phyloP scores from a whole-genome alignment of 1,140 invertebrate species.

The Calliopsis andreniformis region DNA sequence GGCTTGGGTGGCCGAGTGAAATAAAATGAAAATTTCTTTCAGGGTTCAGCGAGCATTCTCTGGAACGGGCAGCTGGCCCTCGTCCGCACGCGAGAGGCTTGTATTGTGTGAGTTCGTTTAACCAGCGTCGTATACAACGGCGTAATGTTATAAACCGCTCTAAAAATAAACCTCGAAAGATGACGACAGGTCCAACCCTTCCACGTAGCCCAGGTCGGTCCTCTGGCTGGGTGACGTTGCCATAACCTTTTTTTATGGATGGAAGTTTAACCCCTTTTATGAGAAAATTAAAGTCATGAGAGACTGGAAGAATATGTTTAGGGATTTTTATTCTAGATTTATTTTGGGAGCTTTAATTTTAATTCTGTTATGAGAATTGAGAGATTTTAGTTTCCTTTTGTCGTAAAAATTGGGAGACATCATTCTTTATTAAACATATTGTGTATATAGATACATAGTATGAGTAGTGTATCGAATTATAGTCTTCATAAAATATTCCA shows the following conservation, averaged over 20 bases:
- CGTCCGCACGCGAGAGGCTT: background rate
- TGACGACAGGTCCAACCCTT: constrained; percentile 15
- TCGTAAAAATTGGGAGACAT: too few species aligned
- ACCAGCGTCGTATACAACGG: constrained; percentile 4
- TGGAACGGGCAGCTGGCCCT: background rate
- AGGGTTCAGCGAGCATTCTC: constrained; percentile 61
- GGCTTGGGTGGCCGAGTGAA: constrained; percentile 51
- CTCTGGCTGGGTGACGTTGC: background rate
- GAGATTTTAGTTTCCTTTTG: too few species aligned
- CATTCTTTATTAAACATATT: too few species aligned
- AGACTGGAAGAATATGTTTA: too few species aligned
- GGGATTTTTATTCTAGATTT: too few species aligned
- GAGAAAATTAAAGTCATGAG: too few species aligned
- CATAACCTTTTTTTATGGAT: background rate
- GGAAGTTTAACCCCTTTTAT: background rate
- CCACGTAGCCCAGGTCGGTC: background rate
- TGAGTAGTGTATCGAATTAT: too few species aligned
- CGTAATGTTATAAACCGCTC: constrained; percentile 24
- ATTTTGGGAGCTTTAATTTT: too few species aligned
- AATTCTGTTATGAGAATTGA: too few species aligned
- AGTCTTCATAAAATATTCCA: too few species aligned
- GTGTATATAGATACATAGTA: too few species aligned
- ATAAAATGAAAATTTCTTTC: constrained; percentile 65
- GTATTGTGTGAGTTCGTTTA: constrained; percentile 24
- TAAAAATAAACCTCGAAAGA: constrained; percentile 32